Evolutionary conservation across 2,888 invertebrate species (phyloP), one percentile per base, ranked within the genome.

Genomic region (Lymantria monacha): DNA sequence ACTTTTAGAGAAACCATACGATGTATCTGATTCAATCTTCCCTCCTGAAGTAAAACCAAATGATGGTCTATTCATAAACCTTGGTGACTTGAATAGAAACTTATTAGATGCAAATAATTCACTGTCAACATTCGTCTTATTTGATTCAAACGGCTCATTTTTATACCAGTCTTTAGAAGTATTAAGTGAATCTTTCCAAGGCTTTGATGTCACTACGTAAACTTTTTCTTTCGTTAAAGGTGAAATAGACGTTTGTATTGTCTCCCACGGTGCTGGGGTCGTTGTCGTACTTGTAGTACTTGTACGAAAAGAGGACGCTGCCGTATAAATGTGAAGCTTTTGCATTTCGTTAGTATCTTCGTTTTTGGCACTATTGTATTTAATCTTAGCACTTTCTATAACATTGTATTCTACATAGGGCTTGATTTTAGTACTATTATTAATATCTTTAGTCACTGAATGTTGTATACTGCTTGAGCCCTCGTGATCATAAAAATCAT

Each of bases 161-260:
- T 72, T 69, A 58, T 85, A 80, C 79, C 82, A 84, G 44, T 83
- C 80, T 42, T 71, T 74, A n/a, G 83, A 69, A 37, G 55, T 64
- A 53, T 81, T 80, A 44, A 63, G 60, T 37, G 73, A 65, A 44
- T 84, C 87, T 59, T 76, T 82, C 86, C 92, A 91, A 13, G 95
- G 93, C 70, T 95, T 94, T 0, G 97, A 96, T 3, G 97, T 97
- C 0, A 97, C 96, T 0, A 97, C 95, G 66, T 96, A 96, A 0
- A 96, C 93, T 74, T 95, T 95, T 83, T 97, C 96, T 70, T 95
- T 94, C 5, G 95, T 95, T 52, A 94, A 83, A n/a, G 96, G 94
- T 10, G 95, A 95, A 73, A 95, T 94, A 13, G 95, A 94, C 0
- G 95, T 93, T 72, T 94, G 93, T 58, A 94, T 92, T 69, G 92